A percentile compares a stretch with the other conserved stretches of the same genome.
Conservation (phyloP, 2,797 vertebrate genomes). For the Takifugu rubripes region DNA sequence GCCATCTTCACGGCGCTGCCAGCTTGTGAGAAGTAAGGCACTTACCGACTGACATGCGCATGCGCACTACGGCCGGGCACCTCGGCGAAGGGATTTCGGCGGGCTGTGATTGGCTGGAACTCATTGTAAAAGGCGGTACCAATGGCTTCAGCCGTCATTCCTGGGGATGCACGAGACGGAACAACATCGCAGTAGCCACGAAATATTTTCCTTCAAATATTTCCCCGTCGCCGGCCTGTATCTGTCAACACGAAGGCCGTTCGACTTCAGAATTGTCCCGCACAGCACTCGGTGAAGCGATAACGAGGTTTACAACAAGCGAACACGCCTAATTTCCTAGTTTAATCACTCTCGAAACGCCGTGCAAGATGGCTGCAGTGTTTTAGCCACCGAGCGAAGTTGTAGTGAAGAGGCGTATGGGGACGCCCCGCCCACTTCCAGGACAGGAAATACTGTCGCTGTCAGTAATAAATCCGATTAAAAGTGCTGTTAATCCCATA, state of each 20-base stretch:
- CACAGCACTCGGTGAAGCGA: constrained; percentile 9
- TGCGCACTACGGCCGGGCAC: constrained; percentile 50
- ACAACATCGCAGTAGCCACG: constrained; percentile 24
- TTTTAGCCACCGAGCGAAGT: constrained; percentile 44
- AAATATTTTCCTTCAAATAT: constrained; percentile 25
- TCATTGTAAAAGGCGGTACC: constrained; percentile 74
- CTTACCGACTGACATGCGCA: constrained; percentile 61
- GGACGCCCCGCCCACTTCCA: constrained; percentile 58
- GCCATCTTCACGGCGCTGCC: constrained; percentile 92
- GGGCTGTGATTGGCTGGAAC: constrained; percentile 72
- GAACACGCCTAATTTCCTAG: constrained; percentile 22
- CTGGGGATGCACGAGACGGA: constrained; percentile 34
- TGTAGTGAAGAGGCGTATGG: constrained; percentile 50
- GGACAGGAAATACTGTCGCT: constrained; percentile 26
- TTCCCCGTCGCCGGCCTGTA: background rate
- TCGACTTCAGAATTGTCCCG: background rate
- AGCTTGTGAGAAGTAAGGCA: constrained; percentile 67
- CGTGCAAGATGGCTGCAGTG: constrained; percentile 73
- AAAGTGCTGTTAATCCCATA: background rate
- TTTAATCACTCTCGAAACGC: constrained; percentile 14
- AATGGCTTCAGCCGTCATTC: constrained; percentile 82
- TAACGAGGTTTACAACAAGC: constrained; percentile 40
- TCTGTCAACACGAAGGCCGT: rapidly evolving
- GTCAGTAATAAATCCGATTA: constrained; percentile 8
- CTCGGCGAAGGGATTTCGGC: constrained; percentile 46